Evolutionary conservation across 2,113 vertebrate genomes (phyloP).

Genomic region (Syrmaticus mikado): DNA sequence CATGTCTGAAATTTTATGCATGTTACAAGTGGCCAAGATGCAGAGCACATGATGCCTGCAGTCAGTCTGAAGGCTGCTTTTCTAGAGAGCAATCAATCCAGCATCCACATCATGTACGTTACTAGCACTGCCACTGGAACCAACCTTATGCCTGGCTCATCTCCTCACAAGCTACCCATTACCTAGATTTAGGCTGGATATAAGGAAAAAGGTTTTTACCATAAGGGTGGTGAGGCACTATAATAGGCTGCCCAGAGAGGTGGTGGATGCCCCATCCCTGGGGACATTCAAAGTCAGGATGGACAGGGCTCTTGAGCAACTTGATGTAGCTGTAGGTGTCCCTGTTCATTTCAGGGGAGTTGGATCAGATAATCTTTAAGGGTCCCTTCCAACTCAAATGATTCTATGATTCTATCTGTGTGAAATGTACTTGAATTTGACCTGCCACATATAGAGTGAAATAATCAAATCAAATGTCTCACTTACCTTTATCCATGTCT

Average conservation of each 20-base stretch:
- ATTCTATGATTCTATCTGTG: background rate
- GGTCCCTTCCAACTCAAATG: no score
- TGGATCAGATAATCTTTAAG: no score
- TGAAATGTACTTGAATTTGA: background rate
- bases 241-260: no score
- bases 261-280: no score
- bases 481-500: conserved; percentile 82
- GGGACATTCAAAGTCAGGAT: no score
- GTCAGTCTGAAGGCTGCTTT: background rate
- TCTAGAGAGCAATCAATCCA: background rate
- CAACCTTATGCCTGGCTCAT: background rate
- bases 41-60: background rate
- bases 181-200: no score
- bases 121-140: background rate
- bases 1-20: background rate
- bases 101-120: accelerated
- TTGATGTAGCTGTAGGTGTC: no score
- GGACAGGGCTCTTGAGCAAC: no score
- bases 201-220: no score
- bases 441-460: background rate
- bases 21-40: background rate
- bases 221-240: no score
- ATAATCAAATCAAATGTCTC: background rate
- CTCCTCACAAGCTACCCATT: background rate
- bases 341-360: no score